Conservation (phyloP, 2,113 vertebrate species). For the Sakesphorus luctuosus region DNA sequence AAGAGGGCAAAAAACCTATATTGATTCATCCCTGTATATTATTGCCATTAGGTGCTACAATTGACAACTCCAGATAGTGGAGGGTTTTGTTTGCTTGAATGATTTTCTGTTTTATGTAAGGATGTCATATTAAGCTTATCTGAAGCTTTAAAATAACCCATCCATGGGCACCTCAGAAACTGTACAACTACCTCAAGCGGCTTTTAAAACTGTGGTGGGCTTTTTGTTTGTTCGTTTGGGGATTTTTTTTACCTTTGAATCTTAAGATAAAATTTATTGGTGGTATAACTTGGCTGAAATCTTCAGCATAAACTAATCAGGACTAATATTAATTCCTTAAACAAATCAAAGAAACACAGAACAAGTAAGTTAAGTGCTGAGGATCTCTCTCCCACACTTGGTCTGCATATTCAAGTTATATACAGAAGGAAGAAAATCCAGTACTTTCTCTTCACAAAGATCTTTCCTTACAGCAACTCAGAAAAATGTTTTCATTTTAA, state of each 20-base stretch:
- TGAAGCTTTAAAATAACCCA: not conserved
- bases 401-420: not conserved
- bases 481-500: not conserved
- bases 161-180: not conserved
- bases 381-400: not conserved
- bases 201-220: not conserved
- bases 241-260: not conserved
- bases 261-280: not conserved
- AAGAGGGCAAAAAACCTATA: not conserved
- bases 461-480: not conserved
- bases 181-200: not conserved
- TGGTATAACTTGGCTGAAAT: not conserved
- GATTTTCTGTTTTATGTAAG: not conserved
- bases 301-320: not conserved
- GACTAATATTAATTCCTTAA: not conserved
- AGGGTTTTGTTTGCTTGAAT: not conserved
- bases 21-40: not conserved
- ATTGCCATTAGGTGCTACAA: constrained; percentile 5
- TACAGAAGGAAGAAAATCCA: constrained; percentile 8
- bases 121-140: not conserved
- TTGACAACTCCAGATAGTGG: not conserved
- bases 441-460: not conserved
- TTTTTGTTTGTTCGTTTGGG: not conserved
- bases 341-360: not conserved
- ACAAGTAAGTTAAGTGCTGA: not conserved